Evolutionary conservation across 2,888 invertebrate genomes (phyloP).

Genomic region (Nasonovia ribisnigri): DNA sequence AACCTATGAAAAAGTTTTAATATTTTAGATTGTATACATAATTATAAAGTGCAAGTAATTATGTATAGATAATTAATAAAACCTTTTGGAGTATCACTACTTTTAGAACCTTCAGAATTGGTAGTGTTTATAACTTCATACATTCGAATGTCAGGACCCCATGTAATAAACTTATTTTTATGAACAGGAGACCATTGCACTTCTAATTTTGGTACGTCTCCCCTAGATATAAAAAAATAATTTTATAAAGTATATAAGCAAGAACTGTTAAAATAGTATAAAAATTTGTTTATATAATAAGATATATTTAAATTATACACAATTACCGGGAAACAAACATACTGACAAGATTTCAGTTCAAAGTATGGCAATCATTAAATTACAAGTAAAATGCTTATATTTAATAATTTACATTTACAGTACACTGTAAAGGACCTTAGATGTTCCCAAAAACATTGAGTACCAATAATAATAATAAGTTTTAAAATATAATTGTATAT

Average conservation of each 20-base stretch:
- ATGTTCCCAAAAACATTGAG: background rate
- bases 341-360: background rate
- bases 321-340: slow-evolving; percentile 44
- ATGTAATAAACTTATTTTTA: slow-evolving; percentile 86
- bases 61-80: background rate
- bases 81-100: slow-evolving; percentile 52
- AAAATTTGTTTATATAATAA: background rate
- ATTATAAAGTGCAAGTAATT: background rate
- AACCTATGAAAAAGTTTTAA: slow-evolving; percentile 72
- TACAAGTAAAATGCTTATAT: background rate
- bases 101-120: slow-evolving; percentile 34
- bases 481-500: background rate
- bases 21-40: background rate
- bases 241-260: background rate
- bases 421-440: background rate
- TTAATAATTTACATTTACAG: background rate
- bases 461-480: background rate
- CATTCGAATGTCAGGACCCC: slow-evolving; percentile 90
- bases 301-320: background rate
- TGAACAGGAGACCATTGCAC: slow-evolving; percentile 89
- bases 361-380: background rate
- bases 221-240: background rate
- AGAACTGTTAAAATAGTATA: background rate
- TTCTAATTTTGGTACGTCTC: slow-evolving; percentile 76
- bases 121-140: slow-evolving; percentile 75